These are phyloP conservation scores for Rhagonycha fulva DNA, from an alignment of 2,888 invertebrate species.

Conservation along the genomic window DNA sequence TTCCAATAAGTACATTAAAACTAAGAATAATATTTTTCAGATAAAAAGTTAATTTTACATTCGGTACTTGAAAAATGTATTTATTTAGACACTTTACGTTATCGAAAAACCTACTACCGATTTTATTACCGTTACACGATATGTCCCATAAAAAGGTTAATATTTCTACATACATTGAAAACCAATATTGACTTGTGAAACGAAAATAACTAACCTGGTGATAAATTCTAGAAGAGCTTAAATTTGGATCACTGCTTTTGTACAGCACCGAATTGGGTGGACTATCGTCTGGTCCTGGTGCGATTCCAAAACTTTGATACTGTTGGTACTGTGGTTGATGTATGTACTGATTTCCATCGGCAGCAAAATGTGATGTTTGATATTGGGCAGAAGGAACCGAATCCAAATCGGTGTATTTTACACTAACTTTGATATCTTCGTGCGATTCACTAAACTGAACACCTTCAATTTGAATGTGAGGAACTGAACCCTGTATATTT, in stretches of 20 bases:
- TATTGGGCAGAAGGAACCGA: slow-evolving; percentile 62
- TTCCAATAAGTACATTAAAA: slow-evolving; percentile 49
- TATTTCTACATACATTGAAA: no score
- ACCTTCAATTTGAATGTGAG: slow-evolving; percentile 40
- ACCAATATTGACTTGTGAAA: no score
- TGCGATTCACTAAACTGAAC: slow-evolving; percentile 19
- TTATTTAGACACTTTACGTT: not conserved
- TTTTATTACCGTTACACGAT: not conserved
- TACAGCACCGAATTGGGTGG: slow-evolving; percentile 64
- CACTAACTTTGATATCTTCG: slow-evolving; percentile 26
- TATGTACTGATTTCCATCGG: slow-evolving; percentile 41
- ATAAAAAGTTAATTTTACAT: no score
- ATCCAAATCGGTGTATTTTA: slow-evolving; percentile 68
- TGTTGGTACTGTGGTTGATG: slow-evolving; percentile 46
- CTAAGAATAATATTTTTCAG: not conserved
- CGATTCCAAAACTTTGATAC: slow-evolving; percentile 27
- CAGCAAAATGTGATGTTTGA: slow-evolving; percentile 36
- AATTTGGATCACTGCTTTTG: slow-evolving; percentile 66
- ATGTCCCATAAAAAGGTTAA: no score
- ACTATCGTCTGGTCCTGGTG: slow-evolving; percentile 49
- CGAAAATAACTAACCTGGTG: slow-evolving; percentile 31
- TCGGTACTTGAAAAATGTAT: not conserved
- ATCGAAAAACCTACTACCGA: not conserved
- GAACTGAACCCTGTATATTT: slow-evolving; percentile 44
- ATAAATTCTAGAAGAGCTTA: slow-evolving; percentile 63